Evolutionary conservation across 2,113 vertebrate genomes (phyloP).

Genomic region (Zosterops pallidus): DNA sequence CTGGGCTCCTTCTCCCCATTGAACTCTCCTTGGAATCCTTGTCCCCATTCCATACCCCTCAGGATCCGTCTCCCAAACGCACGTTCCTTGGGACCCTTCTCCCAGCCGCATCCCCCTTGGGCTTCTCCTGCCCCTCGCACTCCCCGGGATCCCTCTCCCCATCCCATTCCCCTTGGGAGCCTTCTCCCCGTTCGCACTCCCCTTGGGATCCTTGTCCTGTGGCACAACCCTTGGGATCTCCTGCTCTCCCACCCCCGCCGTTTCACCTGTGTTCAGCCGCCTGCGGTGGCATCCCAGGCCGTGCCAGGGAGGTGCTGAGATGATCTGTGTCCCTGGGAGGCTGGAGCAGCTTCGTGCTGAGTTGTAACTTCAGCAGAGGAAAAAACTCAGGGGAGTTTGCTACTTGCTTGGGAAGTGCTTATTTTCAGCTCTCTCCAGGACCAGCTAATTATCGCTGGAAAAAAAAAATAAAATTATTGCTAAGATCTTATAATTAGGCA

Average conservation of each 20-base stretch:
- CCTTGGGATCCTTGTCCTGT: neutral
- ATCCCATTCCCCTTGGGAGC: accelerated
- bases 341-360: slow-evolving; percentile 1
- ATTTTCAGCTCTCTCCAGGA: slow-evolving; percentile 43
- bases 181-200: accelerated
- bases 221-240: neutral
- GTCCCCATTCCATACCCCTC: neutral
- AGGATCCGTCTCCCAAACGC: neutral
- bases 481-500: slow-evolving; percentile 54
- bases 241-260: accelerated
- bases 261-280: neutral
- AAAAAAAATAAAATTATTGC: neutral
- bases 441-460: slow-evolving; percentile 41
- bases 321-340: neutral
- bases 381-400: slow-evolving; percentile 36
- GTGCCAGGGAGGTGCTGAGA: neutral
- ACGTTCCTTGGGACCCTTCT: neutral
- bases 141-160: neutral
- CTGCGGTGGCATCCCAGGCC: neutral
- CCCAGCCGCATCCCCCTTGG: neutral
- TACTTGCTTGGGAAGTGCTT: slow-evolving; percentile 35
- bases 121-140: neutral
- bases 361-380: neutral
- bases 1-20: neutral
- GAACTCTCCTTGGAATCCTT: neutral